Evolutionary conservation across 2,113 vertebrate species (phyloP), one percentile per base, ranked within the genome.

Genomic region (Chlamydotis undulata): DNA sequence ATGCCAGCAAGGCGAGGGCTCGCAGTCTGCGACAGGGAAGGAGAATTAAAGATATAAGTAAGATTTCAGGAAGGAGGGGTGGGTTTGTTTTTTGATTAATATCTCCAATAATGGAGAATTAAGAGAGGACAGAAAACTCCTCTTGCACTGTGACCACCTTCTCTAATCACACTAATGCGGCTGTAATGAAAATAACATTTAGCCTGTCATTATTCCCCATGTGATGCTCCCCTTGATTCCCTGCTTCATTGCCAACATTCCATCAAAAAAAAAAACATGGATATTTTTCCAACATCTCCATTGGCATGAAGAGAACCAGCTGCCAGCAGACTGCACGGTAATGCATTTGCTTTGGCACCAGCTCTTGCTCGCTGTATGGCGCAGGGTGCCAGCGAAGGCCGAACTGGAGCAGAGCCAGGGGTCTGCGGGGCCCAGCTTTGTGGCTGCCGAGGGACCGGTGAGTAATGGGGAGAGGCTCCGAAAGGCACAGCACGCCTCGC

Each of bases 101-200:
- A 6, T 64, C 35, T 83, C 37, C 31, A 61, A 50, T 69, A 85
- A 53, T 1, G 33, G 25, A 80, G 19, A 89, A 79, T 6, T 29
- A 28, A n/a, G 28, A 68, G 64, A 75, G 63, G 70, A 69, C 7
- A 85, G 45, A 76, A 91, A 74, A 55, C 47, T 33, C 49, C 10
- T 49, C 50, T 37, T 80, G 67, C n/a, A 6, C 22, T 50, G 47
- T 53, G 70, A 41, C 28, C 24, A 53, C 79, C 67, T 90, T 87
- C 55, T 80, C 45, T 77, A 83, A 74, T 86, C 31, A 24, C 4
- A 3, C 7, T 59, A 47, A 75, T 17, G 49, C 1, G 1, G 9
- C 55, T 61, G 23, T 25, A 90, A 91, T 63, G 59, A 85, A 90
- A 85, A 91, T 25, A 82, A 55, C 75, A 65, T 43, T 92, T 83